phyloP scores from a whole-genome alignment of 2,113 vertebrate genomes.

The Varanus komodoensis region DNA sequence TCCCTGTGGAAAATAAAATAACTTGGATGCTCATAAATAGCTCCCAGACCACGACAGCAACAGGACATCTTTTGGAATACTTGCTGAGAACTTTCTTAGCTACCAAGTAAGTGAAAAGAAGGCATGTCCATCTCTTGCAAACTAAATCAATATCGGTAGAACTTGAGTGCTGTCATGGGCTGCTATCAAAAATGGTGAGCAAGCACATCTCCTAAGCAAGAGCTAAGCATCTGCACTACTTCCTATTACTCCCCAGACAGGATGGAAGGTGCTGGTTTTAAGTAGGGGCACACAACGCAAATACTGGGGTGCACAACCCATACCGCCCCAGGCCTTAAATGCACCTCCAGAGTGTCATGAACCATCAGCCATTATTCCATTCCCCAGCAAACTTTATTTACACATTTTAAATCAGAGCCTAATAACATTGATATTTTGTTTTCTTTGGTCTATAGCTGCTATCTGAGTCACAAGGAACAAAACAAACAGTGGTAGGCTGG shows the following conservation, averaged over 20 bases:
- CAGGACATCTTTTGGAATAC: neutral
- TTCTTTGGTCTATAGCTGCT: neutral
- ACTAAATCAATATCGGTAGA: neutral
- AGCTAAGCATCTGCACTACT: neutral
- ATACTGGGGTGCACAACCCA: too few species aligned
- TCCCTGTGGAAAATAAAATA: neutral
- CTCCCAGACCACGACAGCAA: neutral
- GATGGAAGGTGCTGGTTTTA: neutral
- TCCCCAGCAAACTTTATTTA: neutral
- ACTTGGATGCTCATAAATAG: neutral
- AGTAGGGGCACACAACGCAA: too few species aligned
- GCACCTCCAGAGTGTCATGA: neutral
- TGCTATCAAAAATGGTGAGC: too few species aligned
- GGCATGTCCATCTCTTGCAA: neutral
- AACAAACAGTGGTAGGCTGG: constrained; percentile 48
- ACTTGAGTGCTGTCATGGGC: neutral
- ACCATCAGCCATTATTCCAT: too few species aligned
- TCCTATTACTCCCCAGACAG: neutral
- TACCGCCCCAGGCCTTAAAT: too few species aligned
- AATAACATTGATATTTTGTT: neutral
- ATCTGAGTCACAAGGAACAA: neutral
- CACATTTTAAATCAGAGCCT: neutral
- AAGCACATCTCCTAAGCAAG: neutral
- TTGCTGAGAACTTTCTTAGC: neutral
- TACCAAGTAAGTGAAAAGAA: neutral